phyloP scores from a whole-genome alignment of 1,140 invertebrate genomes.

The Spodoptera frugiperda region DNA sequence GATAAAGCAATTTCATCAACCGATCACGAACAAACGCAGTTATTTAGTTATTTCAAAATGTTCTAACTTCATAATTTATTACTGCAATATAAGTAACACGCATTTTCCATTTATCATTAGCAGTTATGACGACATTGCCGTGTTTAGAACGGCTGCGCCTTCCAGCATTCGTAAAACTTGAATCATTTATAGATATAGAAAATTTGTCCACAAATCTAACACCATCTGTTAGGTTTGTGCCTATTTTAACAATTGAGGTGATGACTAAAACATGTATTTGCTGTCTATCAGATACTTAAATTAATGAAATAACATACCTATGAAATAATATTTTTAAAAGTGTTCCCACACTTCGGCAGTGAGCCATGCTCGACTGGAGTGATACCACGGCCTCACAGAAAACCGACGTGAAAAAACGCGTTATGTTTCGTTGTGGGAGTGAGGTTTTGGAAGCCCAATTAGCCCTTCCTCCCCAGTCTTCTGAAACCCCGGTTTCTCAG shows the following conservation, averaged over 20 bases:
- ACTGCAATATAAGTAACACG: neutral
- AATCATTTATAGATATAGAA: conserved; percentile 12
- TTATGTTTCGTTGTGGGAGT: too few relatives aligned
- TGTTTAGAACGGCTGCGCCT: neutral
- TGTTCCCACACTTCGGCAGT: too few relatives aligned
- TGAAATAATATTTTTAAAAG: too few relatives aligned
- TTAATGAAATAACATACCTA: too few relatives aligned
- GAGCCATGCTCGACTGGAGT: too few relatives aligned
- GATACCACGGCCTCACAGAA: too few relatives aligned
- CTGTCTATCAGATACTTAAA: too few relatives aligned
- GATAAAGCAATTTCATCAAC: neutral
- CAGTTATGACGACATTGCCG: conserved; percentile 20
- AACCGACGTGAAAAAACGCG: too few relatives aligned
- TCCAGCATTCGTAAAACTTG: neutral
- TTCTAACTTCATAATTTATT: conserved; percentile 19
- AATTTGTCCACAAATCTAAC: neutral
- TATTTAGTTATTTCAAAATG: conserved; percentile 7
- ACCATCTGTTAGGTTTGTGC: conserved; percentile 5
- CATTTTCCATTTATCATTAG: conserved; percentile 28
- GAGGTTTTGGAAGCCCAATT: too few relatives aligned
- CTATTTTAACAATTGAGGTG: neutral
- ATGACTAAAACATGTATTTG: too few relatives aligned
- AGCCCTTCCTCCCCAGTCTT: too few relatives aligned
- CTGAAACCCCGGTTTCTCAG: too few relatives aligned
- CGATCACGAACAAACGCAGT: neutral